Evolutionary conservation across 2,888 invertebrate species (phyloP), one percentile per base, ranked within the genome.

Genomic region (Alviniconcha strummeri): DNA sequence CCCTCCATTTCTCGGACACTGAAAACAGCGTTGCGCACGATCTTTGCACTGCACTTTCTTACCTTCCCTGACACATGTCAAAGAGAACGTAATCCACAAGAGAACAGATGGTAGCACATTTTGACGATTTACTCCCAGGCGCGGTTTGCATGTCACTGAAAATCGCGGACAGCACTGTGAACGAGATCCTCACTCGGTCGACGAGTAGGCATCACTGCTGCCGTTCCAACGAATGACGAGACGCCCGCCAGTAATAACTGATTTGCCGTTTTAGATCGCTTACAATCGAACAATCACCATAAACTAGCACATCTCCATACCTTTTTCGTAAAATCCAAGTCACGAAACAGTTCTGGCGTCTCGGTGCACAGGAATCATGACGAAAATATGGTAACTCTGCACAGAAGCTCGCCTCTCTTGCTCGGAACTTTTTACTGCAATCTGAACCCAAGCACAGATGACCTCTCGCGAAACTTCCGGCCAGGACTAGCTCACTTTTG

Each of bases 391-490:
- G 36, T 8, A 81, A 83, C 56, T 75, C 54, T 83, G 80, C 72
- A 80, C 80, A 81, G 80, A 69, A 64, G 76, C 55, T 15, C 55
- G 57, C 19, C 60, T 55, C 52, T 64, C 78, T 76, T 52, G 77
- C 81, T 81, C 69, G 81, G 84, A 76, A 84, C 84, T 83, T 76
- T 36, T 74, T 55, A 64, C 76, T 78, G 80, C 80, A 81, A 83
- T 77, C 75, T 78, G 83, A 85, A 83, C 83, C 78, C 83, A 77
- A 78, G 82, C 84, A 80, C 80, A 56, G 77, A 77, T 85, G 85
- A 85, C 85, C 85, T 85, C 85, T 83, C 83, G 81, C 80, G 74
- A 83, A 78, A 85, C 85, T 85, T 85, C 85, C 85, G 85, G 85
- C 81, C 84, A 81, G 85, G 82, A 64, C 64, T 60, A 57, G 67